phyloP scores from a whole-genome alignment of 2,113 vertebrate genomes.

The Donacobius atricapilla region DNA sequence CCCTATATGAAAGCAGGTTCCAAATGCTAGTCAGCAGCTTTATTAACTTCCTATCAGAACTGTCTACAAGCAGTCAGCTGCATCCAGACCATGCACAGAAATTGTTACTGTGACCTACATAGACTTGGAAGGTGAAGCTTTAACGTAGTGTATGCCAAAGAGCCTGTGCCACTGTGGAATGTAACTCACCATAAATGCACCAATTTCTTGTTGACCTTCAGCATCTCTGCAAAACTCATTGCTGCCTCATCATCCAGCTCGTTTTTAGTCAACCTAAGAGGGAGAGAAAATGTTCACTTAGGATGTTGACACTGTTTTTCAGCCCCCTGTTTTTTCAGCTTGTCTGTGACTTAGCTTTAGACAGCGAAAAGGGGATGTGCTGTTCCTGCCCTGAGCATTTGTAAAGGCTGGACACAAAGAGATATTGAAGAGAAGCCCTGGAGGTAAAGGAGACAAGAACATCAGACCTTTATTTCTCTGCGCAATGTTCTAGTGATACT shows the following conservation, averaged over 20 bases:
- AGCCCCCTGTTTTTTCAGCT: background rate
- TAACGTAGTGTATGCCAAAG: conserved; percentile 13
- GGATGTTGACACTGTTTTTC: background rate
- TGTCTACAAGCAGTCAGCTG: conserved; percentile 30
- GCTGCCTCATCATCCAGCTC: conserved; percentile 78
- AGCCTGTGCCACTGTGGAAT: conserved; percentile 7
- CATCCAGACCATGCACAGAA: conserved; percentile 25
- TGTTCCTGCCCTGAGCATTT: conserved; percentile 9
- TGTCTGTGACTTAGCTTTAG: background rate
- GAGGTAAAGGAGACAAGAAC: background rate
- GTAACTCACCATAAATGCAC: conserved; percentile 76
- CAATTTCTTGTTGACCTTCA: conserved; percentile 78
- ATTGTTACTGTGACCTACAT: conserved; percentile 34
- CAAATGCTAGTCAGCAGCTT: background rate
- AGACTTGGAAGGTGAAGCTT: conserved; percentile 46
- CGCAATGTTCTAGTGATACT: background rate
- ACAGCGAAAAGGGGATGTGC: background rate
- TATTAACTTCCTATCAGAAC: conserved; percentile 8
- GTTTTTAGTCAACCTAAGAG: conserved; percentile 77
- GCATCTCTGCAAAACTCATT: conserved; percentile 76
- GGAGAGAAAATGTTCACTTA: background rate
- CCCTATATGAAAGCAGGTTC: background rate
- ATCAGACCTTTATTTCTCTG: background rate
- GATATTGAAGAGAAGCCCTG: background rate
- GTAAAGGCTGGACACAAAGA: background rate